Base-by-base conservation (phyloP, 2,113 vertebrate genomes). In the Nyctereutes procyonoides region DNA sequence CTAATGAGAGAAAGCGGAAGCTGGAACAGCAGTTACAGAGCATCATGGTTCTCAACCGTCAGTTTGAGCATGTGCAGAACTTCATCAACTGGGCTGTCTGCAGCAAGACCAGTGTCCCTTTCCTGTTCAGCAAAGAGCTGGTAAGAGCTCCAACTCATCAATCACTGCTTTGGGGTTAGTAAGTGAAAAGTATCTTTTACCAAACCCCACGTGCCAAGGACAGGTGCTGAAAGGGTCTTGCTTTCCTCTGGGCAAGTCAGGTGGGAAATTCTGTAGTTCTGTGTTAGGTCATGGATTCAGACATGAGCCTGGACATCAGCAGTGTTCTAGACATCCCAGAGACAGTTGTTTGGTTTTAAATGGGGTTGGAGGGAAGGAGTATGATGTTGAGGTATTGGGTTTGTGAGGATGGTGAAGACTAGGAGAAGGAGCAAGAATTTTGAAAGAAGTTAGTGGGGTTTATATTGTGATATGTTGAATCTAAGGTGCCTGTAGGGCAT, bases 71-170 rank as follows among this genome's bases (percentile, higher is more conserved):
- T 0, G 99, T 99, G 98, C 99, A 99, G 98, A 99, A 99, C 99
- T 99, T 99, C 98, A 99, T 99, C 98, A 99, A 98, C 53, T 99
- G 99, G 99, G 99, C 99, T 2, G 99, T 99, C 60, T 99, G 99
- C 92, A 99, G 99, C 96, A 99, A 99, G 98, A 99, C 99, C 97
- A 98, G 98, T 80, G 98, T 99, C 97, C 99, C 99, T 5, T 99
- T 99, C 96, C 99, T 99, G 97, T 99, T 99, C 99, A 99, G 99
- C 98, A 99, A 99, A 98, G 99, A 99, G 83, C 98, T 99, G 99
- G 99, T 99, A 99, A 95, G 99, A 96, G 60, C 69, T 76, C 30
- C 28, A n/a, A 43, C 38, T 69, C 56, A 48, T 88, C 38, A 86
- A 15, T 53, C 80, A 92, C 58, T 76, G 79, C 17, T 85, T 89